Conservation (phyloP, 1,140 invertebrate species). For the Cyrtorhinus lividipennis region DNA sequence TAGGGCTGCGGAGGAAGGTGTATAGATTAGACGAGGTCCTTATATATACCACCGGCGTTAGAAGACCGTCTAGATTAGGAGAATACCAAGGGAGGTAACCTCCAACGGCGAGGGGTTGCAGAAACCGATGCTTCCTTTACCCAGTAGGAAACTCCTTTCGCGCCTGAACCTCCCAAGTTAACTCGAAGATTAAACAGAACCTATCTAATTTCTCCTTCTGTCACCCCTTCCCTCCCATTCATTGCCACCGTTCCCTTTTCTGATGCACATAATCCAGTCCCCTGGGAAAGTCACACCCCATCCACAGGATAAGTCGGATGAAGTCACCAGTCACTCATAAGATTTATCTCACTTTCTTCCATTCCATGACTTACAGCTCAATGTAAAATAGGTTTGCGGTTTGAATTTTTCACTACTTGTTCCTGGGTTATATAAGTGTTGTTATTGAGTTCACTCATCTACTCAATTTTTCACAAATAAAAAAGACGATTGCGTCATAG, state of each 20-base stretch:
- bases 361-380: too few relatives aligned
- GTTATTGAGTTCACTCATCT: too few relatives aligned
- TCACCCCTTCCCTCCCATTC: not conserved
- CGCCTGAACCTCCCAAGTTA: not conserved
- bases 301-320: too few relatives aligned
- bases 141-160: not conserved
- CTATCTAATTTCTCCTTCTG: not conserved
- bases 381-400: too few relatives aligned
- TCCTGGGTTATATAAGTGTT: not conserved
- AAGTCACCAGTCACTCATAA: not conserved
- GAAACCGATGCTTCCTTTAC: not conserved
- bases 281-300: not conserved
- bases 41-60: not conserved
- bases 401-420: not conserved
- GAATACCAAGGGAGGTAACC: not conserved
- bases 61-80: not conserved
- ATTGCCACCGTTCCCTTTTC: not conserved
- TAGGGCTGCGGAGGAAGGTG: not conserved
- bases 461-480: too few relatives aligned
- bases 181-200: not conserved
- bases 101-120: not conserved
- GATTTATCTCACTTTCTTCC: too few relatives aligned
- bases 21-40: not conserved
- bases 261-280: not conserved
- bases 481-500: too few relatives aligned